phyloP scores from a whole-genome alignment of 2,888 invertebrate species.

The Limnephilus auricula region DNA sequence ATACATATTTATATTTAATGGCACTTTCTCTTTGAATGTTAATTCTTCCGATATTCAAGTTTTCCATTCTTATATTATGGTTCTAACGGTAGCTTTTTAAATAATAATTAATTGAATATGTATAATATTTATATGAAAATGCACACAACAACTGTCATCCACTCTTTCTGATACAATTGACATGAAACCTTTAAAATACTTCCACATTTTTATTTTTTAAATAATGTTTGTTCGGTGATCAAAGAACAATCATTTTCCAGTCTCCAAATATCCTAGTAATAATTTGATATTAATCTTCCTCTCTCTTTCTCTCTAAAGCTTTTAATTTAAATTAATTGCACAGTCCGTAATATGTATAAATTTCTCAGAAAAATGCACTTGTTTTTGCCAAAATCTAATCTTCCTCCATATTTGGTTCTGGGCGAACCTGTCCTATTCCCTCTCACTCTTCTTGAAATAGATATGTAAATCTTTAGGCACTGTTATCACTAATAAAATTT shows the following conservation, averaged over 20 bases:
- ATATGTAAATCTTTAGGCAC: slow-evolving; percentile 43
- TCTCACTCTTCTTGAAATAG: not conserved
- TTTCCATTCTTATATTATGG: not conserved
- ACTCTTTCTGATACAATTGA: not conserved
- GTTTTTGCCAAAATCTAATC: not conserved
- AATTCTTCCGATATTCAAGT: not conserved
- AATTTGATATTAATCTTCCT: slow-evolving; percentile 7
- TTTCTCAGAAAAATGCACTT: not conserved
- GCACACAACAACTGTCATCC: not conserved
- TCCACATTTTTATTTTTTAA: not conserved
- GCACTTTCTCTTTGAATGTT: slow-evolving; percentile 36
- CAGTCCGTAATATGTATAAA: slow-evolving; percentile 5
- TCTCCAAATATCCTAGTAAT: slow-evolving; percentile 18
- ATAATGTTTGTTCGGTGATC: not conserved
- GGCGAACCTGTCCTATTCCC: not conserved
- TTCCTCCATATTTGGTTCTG: not conserved
- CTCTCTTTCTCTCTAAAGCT: not conserved
- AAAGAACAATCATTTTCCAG: slow-evolving; percentile 19
- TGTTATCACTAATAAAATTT: slow-evolving; percentile 38
- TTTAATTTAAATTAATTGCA: not conserved
- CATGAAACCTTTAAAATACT: slow-evolving; percentile 6
- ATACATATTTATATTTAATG: slow-evolving; percentile 13
- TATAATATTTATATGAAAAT: not conserved
- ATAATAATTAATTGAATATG: not conserved
- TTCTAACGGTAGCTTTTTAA: not conserved